Conservation (phyloP, 2,113 vertebrate genomes). For the Petrocephalus microphthalmus region DNA sequence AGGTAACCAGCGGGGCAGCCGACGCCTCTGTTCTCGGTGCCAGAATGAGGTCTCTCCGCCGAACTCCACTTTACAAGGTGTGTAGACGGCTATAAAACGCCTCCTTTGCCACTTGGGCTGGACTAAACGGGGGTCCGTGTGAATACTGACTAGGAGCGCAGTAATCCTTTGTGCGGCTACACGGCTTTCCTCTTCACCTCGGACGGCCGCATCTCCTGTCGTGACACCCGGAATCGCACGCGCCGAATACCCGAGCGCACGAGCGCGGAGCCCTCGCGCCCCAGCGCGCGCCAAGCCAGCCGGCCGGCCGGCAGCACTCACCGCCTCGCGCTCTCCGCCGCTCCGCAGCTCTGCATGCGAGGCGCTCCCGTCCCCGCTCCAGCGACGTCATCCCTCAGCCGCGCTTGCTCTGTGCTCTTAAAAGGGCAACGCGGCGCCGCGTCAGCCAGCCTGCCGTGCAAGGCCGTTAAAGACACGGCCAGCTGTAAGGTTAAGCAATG, state of each 20-base stretch:
- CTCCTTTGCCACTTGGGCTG: constrained; percentile 57
- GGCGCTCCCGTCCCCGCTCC: constrained; percentile 49
- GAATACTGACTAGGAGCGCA: constrained; percentile 26
- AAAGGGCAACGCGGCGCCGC: constrained; percentile 50
- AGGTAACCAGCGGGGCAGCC: background rate
- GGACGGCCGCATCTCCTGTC: no score
- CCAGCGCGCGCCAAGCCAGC: constrained; percentile 45
- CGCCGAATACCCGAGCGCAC: background rate
- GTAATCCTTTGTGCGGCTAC: constrained; percentile 19
- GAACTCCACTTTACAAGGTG: constrained; percentile 10
- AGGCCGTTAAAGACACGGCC: constrained; percentile 17
- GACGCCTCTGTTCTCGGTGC: background rate
- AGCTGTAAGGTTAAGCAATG: background rate
- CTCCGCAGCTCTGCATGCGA: constrained; percentile 56
- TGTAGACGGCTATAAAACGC: constrained; percentile 38
- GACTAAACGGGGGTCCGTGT: constrained; percentile 52
- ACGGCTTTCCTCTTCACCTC: background rate
- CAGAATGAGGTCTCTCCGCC: background rate
- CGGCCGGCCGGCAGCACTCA: constrained; percentile 47
- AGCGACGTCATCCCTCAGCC: constrained; percentile 51
- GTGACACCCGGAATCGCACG: background rate
- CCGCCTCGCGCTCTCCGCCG: constrained; percentile 59
- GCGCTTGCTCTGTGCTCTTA: constrained; percentile 51
- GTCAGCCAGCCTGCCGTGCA: constrained; percentile 24
- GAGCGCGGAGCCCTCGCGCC: background rate